phyloP scores from a whole-genome alignment of 2,797 vertebrate genomes.

The Cyclura pinguis region DNA sequence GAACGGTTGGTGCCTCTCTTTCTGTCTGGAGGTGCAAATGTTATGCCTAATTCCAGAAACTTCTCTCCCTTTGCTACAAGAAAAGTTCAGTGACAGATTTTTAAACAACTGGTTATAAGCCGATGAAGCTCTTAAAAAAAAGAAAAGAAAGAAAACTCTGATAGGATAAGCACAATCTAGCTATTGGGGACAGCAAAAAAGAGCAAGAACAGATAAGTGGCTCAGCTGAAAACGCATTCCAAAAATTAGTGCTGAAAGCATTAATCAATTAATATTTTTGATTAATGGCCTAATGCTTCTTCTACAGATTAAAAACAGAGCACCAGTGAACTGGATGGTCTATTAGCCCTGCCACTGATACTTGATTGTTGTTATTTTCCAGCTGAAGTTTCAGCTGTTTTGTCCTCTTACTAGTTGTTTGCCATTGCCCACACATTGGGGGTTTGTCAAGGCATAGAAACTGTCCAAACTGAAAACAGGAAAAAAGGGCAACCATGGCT shows the following conservation, averaged over 20 bases:
- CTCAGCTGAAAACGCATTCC: neutral
- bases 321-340: neutral
- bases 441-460: neutral
- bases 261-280: conserved; percentile 21
- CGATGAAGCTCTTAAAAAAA: neutral
- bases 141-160: neutral
- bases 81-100: neutral
- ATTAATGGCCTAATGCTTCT: neutral
- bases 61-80: neutral
- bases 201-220: conserved; percentile 4
- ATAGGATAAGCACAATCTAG: neutral
- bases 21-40: conserved; percentile 6
- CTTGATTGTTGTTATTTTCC: neutral
- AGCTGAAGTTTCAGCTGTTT: neutral
- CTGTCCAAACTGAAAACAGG: neutral
- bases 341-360: neutral
- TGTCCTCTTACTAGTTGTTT: neutral
- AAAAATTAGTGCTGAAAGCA: conserved; percentile 5
- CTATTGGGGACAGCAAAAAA: neutral
- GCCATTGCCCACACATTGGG: too few species aligned
- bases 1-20: neutral
- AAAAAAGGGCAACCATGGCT: neutral
- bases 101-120: neutral
- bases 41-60: neutral
- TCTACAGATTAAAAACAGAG: neutral